phyloP scores from a whole-genome alignment of 2,888 invertebrate species.

The Allophyes oxyacanthae region DNA sequence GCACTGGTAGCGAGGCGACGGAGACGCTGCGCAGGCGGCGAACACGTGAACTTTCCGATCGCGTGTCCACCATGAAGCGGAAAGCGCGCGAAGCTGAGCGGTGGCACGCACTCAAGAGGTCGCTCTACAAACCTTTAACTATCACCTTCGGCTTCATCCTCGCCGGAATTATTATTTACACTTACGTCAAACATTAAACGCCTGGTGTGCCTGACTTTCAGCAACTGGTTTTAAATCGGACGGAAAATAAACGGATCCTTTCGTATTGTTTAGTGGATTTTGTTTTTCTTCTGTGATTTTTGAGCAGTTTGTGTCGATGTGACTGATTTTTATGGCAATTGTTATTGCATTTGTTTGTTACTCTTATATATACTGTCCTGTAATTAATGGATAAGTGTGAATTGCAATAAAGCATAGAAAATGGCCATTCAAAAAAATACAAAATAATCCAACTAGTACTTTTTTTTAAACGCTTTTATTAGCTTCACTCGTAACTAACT shows the following conservation, averaged over 20 bases:
- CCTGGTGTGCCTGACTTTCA: slow-evolving; percentile 11
- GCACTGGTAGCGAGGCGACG: slow-evolving; percentile 52
- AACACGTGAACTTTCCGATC: slow-evolving; percentile 71
- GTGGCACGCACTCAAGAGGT: slow-evolving; percentile 94
- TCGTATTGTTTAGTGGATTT: no score
- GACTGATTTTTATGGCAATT: slow-evolving; percentile 14
- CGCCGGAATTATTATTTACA: slow-evolving; percentile 91
- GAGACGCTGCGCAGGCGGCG: slow-evolving; percentile 70
- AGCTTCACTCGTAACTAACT: no score
- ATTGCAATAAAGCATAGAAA: no score
- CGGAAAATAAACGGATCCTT: slow-evolving; percentile 10
- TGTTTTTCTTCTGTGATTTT: background rate
- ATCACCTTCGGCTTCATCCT: slow-evolving; percentile 92
- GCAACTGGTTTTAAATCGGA: background rate
- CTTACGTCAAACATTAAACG: slow-evolving; percentile 85
- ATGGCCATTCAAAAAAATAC: no score
- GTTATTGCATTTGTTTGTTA: background rate
- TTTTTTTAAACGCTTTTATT: no score
- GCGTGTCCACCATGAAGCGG: slow-evolving; percentile 90
- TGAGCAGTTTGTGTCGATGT: slow-evolving; percentile 15
- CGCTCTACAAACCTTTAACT: slow-evolving; percentile 93
- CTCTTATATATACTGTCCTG: no score
- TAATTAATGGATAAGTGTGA: no score
- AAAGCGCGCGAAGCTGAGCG: slow-evolving; percentile 91
- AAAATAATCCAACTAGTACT: no score